phyloP scores from a whole-genome alignment of 2,888 invertebrate species.

The Coelinius sp. region DNA sequence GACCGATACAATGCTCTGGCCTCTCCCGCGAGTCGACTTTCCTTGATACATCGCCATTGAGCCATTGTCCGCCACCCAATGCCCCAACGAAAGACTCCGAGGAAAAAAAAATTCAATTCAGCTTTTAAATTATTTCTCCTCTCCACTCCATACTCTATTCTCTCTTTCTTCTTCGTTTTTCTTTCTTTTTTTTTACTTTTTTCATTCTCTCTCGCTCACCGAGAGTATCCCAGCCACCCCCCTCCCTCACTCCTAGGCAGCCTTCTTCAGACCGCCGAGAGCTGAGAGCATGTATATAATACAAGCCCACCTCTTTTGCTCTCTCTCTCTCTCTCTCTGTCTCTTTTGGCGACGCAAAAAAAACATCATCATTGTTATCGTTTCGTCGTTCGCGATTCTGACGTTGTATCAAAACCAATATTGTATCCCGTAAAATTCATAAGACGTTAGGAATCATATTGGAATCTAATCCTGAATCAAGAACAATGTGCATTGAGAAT shows the following conservation, averaged over 20 bases:
- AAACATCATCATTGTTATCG: constrained; percentile 38
- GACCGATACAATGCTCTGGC: constrained; percentile 68
- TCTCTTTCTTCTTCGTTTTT: constrained; percentile 38
- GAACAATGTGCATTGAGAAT: too few relatives aligned
- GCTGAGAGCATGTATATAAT: constrained; percentile 20
- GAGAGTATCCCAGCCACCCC: neutral
- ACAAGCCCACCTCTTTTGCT: constrained; percentile 9
- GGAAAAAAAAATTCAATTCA: constrained; percentile 71
- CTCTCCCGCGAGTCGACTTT: constrained; percentile 70
- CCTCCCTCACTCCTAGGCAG: constrained; percentile 43
- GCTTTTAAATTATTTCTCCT: constrained; percentile 69
- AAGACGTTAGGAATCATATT: neutral
- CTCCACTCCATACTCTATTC: constrained; percentile 37
- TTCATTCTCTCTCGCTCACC: constrained; percentile 33
- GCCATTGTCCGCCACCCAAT: constrained; percentile 70
- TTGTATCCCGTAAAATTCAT: constrained; percentile 10
- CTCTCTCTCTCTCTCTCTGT: neutral
- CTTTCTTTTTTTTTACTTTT: constrained; percentile 44
- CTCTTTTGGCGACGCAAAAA: constrained; percentile 31
- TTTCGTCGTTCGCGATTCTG: constrained; percentile 36
- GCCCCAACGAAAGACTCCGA: constrained; percentile 70
- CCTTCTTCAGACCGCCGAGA: constrained; percentile 18
- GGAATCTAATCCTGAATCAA: neutral
- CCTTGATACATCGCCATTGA: constrained; percentile 71
- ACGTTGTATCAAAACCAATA: constrained; percentile 20